Conservation (phyloP, 2,797 vertebrate genomes). For the Chlorospingus semifuscus region DNA sequence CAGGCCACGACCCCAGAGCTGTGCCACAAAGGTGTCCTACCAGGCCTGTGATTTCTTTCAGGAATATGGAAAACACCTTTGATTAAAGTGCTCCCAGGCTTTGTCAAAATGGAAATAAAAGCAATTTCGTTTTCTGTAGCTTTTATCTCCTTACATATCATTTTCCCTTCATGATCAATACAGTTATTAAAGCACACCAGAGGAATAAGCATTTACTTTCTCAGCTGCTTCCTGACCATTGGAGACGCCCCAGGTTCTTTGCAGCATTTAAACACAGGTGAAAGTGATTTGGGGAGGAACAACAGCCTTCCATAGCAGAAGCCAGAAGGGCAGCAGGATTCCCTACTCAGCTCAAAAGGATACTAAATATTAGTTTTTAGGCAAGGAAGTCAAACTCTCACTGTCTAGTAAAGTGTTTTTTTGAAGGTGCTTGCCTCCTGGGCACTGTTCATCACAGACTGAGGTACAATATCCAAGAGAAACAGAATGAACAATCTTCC, state of each 20-base stretch:
- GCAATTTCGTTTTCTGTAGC: background rate
- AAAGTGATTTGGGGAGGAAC: background rate
- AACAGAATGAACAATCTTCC: background rate
- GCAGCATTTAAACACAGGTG: background rate
- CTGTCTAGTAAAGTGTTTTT: background rate
- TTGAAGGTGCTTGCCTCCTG: background rate
- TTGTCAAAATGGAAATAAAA: conserved; percentile 14
- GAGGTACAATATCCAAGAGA: background rate
- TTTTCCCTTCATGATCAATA: background rate
- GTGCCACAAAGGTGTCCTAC: background rate
- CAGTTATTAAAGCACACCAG: background rate
- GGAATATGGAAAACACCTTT: background rate
- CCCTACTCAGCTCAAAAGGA: background rate
- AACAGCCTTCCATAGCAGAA: background rate
- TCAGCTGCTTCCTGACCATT: background rate
- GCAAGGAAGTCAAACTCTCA: background rate
- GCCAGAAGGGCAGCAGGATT: background rate
- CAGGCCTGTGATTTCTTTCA: background rate
- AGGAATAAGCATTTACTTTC: background rate
- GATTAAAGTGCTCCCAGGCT: background rate
- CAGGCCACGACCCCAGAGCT: background rate
- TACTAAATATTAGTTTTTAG: background rate
- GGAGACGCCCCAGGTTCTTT: background rate
- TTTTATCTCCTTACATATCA: background rate
- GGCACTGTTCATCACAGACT: background rate